Conservation (phyloP, 2,113 vertebrate genomes). For the Colinus virginianus region DNA sequence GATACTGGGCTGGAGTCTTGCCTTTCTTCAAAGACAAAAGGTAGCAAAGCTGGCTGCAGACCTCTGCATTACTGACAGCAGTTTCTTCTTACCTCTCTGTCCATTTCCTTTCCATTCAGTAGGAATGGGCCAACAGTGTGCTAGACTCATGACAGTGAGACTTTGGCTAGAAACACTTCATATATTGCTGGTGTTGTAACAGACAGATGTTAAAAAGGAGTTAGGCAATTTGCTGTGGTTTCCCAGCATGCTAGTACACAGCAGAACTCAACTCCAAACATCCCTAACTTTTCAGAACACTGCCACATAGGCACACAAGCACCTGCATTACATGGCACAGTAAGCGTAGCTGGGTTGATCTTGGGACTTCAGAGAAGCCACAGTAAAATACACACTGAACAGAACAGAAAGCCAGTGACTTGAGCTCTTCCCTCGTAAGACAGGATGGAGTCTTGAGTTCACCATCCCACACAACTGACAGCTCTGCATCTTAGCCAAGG, state of each 20-base stretch:
- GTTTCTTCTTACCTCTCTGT: background rate
- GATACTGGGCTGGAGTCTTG: background rate
- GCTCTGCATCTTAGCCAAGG: background rate
- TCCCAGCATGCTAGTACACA: background rate
- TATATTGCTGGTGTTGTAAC: background rate
- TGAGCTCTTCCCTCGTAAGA: background rate
- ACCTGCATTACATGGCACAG: rapidly evolving
- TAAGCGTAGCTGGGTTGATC: rapidly evolving
- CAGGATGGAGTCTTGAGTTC: background rate
- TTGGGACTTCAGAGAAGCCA: background rate
- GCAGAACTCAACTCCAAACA: rapidly evolving
- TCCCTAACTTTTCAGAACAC: rapidly evolving
- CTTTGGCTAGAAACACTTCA: background rate
- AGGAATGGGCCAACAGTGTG: background rate
- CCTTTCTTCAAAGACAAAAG: background rate
- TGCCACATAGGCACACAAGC: background rate
- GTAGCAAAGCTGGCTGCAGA: background rate
- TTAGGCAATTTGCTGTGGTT: background rate
- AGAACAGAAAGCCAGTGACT: background rate
- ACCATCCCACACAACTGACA: background rate
- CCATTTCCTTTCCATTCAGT: background rate
- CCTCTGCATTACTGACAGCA: background rate
- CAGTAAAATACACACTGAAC: background rate
- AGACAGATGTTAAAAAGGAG: background rate
- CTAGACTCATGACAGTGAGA: background rate